Percentiles rank a stretch among this genome's conserved stretches.
These are phyloP conservation scores for Frieseomelitta varia DNA, from an alignment of 1,140 invertebrate species.

Conservation along the genomic window DNA sequence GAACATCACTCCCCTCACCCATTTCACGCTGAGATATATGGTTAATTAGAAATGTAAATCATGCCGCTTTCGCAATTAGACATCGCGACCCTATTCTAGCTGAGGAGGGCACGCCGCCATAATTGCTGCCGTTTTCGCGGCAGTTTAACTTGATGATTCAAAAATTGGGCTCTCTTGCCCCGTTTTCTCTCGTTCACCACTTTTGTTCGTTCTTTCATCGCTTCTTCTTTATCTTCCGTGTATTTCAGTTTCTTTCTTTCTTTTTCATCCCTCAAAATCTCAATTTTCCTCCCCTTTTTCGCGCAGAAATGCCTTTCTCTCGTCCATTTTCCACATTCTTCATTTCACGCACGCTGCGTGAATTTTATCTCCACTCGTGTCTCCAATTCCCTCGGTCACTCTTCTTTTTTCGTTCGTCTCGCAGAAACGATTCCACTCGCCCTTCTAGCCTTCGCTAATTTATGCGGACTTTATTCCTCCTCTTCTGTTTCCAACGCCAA, in stretches of 20 bases:
- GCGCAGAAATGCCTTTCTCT: not conserved
- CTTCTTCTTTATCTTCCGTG: not conserved
- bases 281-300: not conserved
- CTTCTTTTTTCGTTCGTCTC: not conserved
- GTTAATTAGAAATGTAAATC: conserved; percentile 48
- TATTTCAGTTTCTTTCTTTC: not conserved
- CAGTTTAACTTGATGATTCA: conserved; percentile 29
- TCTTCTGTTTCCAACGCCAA: not conserved
- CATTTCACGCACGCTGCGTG: not conserved
- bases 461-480: not conserved
- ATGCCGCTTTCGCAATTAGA: conserved; percentile 21
- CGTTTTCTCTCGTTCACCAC: not conserved
- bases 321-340: not conserved
- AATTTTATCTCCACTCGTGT: not conserved
- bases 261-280: not conserved
- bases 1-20: not conserved
- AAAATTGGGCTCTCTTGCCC: not conserved
- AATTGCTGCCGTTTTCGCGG: conserved; percentile 18
- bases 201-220: not conserved
- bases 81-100: not conserved
- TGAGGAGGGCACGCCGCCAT: not conserved
- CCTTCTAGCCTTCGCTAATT: not conserved
- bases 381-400: not conserved
- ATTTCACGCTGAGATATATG: not conserved
- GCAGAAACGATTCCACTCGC: not conserved